Conservation (phyloP, 1,140 invertebrate genomes). For the Pantala flavescens region DNA sequence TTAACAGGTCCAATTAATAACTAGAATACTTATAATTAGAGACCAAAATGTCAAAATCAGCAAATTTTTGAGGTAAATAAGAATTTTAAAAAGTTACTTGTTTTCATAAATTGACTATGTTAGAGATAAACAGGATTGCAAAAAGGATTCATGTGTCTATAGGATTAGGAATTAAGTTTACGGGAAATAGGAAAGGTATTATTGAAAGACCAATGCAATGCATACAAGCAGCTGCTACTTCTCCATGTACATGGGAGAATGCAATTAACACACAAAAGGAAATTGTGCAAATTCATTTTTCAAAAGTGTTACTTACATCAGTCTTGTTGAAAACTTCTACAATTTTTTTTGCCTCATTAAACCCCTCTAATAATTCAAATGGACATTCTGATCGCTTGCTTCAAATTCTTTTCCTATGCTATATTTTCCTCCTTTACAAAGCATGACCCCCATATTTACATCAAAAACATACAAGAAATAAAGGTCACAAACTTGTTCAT, state of each 20-base stretch:
- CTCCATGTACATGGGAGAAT: neutral
- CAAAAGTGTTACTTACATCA: conserved; percentile 15
- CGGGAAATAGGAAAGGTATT: neutral
- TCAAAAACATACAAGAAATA: conserved; percentile 4
- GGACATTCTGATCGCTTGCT: conserved; percentile 3
- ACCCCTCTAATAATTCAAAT: neutral
- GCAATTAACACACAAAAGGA: conserved; percentile 13
- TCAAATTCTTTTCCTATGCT: neutral
- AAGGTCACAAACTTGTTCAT: neutral
- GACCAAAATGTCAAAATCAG: no score
- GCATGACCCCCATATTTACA: neutral
- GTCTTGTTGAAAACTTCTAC: conserved; percentile 13
- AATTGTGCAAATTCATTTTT: conserved; percentile 15
- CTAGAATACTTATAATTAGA: no score
- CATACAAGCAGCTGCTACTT: neutral
- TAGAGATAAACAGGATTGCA: no score
- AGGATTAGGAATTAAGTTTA: no score
- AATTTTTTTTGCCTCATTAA: neutral
- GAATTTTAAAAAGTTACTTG: no score
- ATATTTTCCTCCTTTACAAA: neutral
- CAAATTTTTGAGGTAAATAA: no score
- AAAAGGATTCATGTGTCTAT: no score
- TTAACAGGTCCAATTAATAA: no score
- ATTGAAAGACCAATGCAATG: neutral
- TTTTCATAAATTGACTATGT: no score